phyloP scores from a whole-genome alignment of 2,888 invertebrate species.

The Eupithecia subumbrata region DNA sequence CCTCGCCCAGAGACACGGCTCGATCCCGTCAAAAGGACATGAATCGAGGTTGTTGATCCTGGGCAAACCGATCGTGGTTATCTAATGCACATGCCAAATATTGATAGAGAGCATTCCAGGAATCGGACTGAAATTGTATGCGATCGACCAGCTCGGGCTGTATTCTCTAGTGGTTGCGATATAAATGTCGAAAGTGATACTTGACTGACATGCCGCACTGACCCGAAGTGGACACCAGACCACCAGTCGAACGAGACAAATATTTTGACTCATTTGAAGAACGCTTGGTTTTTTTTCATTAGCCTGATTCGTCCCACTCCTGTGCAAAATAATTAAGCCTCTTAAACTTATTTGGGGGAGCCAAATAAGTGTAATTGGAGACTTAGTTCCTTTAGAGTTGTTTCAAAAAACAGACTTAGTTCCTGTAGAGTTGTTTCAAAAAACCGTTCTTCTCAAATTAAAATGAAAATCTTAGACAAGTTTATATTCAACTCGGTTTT shows the following conservation, averaged over 20 bases:
- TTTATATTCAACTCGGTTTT: background rate
- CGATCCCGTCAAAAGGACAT: constrained; percentile 36
- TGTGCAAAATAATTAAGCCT: too few species aligned
- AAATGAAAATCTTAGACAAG: background rate
- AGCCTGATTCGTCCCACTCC: too few species aligned
- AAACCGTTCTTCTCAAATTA: background rate
- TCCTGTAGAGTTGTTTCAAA: background rate
- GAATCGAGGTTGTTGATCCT: constrained; percentile 53
- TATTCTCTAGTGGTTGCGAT: background rate
- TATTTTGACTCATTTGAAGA: too few species aligned
- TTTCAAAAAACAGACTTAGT: background rate
- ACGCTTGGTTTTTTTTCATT: too few species aligned
- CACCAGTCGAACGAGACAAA: background rate
- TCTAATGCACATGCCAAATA: constrained; percentile 65
- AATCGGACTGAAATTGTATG: constrained; percentile 51
- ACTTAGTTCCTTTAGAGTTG: background rate
- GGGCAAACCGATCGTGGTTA: constrained; percentile 56
- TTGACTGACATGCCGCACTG: background rate
- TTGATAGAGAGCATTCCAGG: constrained; percentile 64
- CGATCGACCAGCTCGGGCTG: constrained; percentile 21
- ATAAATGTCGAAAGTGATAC: background rate
- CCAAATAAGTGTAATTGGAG: too few species aligned
- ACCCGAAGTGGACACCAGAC: background rate
- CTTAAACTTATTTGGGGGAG: too few species aligned
- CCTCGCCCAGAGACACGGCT: constrained; percentile 2